Conservation (phyloP, 1,140 invertebrate species). For the Drosophila kohkoa region DNA sequence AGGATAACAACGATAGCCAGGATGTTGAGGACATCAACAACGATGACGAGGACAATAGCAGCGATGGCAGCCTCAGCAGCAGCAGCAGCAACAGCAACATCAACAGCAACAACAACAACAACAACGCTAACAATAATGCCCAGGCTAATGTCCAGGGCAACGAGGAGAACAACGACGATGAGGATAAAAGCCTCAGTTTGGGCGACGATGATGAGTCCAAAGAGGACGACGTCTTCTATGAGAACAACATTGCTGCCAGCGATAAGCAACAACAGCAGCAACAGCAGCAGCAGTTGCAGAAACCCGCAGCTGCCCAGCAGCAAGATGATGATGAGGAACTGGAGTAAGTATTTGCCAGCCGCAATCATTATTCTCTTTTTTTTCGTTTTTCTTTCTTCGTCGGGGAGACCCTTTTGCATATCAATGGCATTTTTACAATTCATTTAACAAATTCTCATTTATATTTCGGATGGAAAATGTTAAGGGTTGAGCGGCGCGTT, state of each 20-base stretch:
- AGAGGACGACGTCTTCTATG: constrained; percentile 90
- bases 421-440: constrained; percentile 73
- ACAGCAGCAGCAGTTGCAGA: constrained; percentile 50
- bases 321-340: constrained; percentile 87
- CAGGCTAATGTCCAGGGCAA: constrained; percentile 77
- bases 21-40: constrained; percentile 76
- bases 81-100: constrained; percentile 28
- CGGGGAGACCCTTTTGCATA: constrained; percentile 33
- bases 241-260: constrained; percentile 86
- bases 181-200: constrained; percentile 74
- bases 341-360: constrained; percentile 68
- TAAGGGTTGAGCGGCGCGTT: constrained; percentile 23
- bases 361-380: constrained; percentile 36
- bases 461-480: not conserved
- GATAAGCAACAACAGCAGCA: constrained; percentile 65
- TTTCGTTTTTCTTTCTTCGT: not conserved
- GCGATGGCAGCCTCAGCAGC: constrained; percentile 40
- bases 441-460: constrained; percentile 76
- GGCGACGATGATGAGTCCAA: constrained; percentile 86
- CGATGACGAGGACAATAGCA: constrained; percentile 80
- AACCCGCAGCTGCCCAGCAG: constrained; percentile 75
- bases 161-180: constrained; percentile 75
- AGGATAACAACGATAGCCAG: constrained; percentile 77
- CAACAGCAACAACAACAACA: constrained; percentile 32
- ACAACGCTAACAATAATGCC: constrained; percentile 64